Evolutionary conservation across 2,797 vertebrate species (phyloP), one percentile per base, ranked within the genome.

Genomic region (Tinamus major): DNA sequence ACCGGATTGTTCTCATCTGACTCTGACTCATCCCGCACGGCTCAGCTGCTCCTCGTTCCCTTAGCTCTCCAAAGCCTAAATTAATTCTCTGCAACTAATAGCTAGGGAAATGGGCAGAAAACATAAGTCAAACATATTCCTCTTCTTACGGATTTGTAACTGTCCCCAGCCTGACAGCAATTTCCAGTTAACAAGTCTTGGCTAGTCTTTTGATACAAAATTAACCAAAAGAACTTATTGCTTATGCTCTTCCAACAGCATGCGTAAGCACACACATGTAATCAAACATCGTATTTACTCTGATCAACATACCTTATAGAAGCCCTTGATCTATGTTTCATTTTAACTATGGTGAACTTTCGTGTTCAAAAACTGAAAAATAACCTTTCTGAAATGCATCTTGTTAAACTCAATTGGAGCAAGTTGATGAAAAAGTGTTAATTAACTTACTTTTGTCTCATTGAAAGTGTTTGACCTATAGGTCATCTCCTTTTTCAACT

Each of bases 391-490:
- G 89, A 92, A 95, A 93, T 8, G 58, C 65, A 79, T 71, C n/a
- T 20, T 31, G 81, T 33, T 75, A 70, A 89, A 95, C 93, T 85
- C 85, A 95, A 95, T 94, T 16, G 82, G 76, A 93, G 81, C 4
- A 53, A 93, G 91, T 72, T 91, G 92, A 95, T 87, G 91, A 92
- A 93, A 89, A 95, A 87, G 69, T 90, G 78, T 72, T 96, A 94
- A 97, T 97, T 96, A 97, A 94, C 92, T 94, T 77, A 62, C 87
- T 96, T 92, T 96, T 1, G 8, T 90, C 95, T 94, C 84, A 96
- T 94, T 96, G 93, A 72, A 70, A 55, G 77, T 59, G 82, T 93
- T 95, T 97, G 91, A 97, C 95, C 96, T 51, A 12, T 1, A 92
- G 94, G 96, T 92, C 90, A 3, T 12, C 77, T 84, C 29, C 46